These are phyloP conservation scores for Bruchidius siliquastri DNA, from an alignment of 2,888 invertebrate species.

Conservation along the genomic window DNA sequence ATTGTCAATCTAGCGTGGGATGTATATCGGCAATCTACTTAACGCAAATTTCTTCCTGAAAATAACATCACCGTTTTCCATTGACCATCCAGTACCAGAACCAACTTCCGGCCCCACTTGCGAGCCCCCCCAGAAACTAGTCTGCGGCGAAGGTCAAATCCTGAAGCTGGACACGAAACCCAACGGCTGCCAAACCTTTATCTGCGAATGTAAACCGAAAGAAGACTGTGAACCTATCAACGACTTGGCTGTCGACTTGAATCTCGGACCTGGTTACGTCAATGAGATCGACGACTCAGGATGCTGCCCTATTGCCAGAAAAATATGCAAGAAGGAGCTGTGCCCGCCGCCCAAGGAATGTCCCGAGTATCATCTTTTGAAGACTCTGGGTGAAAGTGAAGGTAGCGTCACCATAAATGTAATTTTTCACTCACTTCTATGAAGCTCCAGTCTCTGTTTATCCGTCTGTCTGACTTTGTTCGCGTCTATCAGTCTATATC, in stretches of 20 bases:
- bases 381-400: slow-evolving; percentile 23
- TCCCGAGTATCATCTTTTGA: slow-evolving; percentile 54
- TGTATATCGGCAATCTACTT: too few relatives aligned
- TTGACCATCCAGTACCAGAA: slow-evolving; percentile 29
- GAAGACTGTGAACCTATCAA: slow-evolving; percentile 62
- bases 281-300: slow-evolving; percentile 54
- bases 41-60: too few relatives aligned
- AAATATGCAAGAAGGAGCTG: slow-evolving; percentile 57
- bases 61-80: too few relatives aligned
- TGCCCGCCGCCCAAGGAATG: slow-evolving; percentile 62
- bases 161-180: slow-evolving; percentile 61
- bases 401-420: too few relatives aligned
- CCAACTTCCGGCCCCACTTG: slow-evolving; percentile 49
- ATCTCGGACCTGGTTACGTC: slow-evolving; percentile 52
- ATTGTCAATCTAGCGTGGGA: too few relatives aligned
- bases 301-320: slow-evolving; percentile 64
- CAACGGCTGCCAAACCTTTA: slow-evolving; percentile 67
- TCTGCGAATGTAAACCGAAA: slow-evolving; percentile 72
- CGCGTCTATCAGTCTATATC: too few relatives aligned
- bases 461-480: too few relatives aligned
- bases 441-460: too few relatives aligned
- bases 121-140: slow-evolving; percentile 61
- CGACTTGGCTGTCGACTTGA: slow-evolving; percentile 43
- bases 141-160: slow-evolving; percentile 68
- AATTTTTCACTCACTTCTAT: too few relatives aligned